These are phyloP conservation scores for Caenorhabditis sp. DNA, from an alignment of 2,888 invertebrate genomes.

Conservation along the genomic window DNA sequence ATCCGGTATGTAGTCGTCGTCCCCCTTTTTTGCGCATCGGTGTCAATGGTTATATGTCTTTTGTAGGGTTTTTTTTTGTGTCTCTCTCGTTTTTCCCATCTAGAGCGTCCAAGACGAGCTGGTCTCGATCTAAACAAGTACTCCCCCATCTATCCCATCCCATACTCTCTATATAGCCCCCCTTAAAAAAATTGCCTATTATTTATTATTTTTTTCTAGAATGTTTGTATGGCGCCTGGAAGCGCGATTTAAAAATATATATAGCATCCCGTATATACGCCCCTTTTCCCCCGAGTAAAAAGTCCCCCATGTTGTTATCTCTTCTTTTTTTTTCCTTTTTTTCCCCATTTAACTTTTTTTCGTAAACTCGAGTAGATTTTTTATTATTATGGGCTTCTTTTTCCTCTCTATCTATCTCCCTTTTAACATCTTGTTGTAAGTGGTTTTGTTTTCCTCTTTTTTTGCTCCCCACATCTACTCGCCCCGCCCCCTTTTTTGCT, in stretches of 20 bases:
- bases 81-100: no score
- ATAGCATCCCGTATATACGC: conserved; percentile 46
- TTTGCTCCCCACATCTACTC: conserved; percentile 20
- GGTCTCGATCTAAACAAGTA: conserved; percentile 24
- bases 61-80: conserved; percentile 13
- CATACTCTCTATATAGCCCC: no score
- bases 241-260: conserved; percentile 23
- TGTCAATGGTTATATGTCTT: conserved; percentile 54
- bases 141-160: neutral
- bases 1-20: conserved; percentile 6
- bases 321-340: conserved; percentile 20
- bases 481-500: neutral
- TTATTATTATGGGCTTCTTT: conserved; percentile 19
- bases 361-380: conserved; percentile 15
- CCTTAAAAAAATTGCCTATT: neutral
- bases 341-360: conserved; percentile 22
- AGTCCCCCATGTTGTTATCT: conserved; percentile 41
- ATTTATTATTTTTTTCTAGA: conserved; percentile 24
- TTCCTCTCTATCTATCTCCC: no score
- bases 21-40: neutral
- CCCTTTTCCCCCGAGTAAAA: conserved; percentile 21
- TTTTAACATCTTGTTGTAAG: conserved; percentile 6
- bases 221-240: conserved; percentile 60
- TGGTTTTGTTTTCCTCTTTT: conserved; percentile 30
- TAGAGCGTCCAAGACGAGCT: conserved; percentile 25